Percentiles rank a stretch among this genome's conserved stretches.
Evolutionary conservation across 2,113 vertebrate species (phyloP).

Genomic region (Neoarius graeffei): DNA sequence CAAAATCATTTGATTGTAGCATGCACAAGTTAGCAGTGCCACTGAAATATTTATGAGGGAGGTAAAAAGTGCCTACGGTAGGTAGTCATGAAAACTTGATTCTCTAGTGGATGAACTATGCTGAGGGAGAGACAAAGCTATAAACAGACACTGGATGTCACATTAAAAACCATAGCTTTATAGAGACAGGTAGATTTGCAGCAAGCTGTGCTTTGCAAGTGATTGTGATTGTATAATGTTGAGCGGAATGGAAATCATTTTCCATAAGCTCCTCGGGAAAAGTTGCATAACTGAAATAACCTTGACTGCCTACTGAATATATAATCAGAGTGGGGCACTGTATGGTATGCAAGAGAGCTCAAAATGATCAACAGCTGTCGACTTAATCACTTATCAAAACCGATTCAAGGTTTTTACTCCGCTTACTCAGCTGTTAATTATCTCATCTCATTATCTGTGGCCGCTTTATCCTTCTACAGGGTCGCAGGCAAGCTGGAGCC

Average conservation of each 20-base stretch:
- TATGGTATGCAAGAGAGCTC: not conserved
- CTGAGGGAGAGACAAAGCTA: not conserved
- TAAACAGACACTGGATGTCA: constrained; percentile 18
- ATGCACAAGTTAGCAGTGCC: constrained; percentile 7
- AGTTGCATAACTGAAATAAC: not conserved
- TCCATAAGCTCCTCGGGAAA: not conserved
- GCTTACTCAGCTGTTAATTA: not conserved
- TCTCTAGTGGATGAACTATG: not conserved
- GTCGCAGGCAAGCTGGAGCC: no score
- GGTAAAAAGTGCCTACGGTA: constrained; percentile 19
- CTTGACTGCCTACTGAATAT: not conserved
- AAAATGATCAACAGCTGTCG: not conserved
- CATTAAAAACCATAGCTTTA: not conserved
- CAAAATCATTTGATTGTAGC: not conserved
- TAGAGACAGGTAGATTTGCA: not conserved
- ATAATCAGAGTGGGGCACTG: not conserved
- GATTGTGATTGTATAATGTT: not conserved
- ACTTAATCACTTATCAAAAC: not conserved
- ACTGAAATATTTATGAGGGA: constrained; percentile 33
- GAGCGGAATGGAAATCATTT: not conserved
- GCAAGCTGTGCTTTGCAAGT: not conserved
- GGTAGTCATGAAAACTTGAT: constrained; percentile 36
- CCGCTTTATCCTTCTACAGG: no score
- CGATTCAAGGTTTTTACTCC: not conserved
- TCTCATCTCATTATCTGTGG: no score